Evolutionary conservation across 2,888 invertebrate species (phyloP), one percentile per base, ranked within the genome.

Genomic region (Drosophila aldrichi): DNA sequence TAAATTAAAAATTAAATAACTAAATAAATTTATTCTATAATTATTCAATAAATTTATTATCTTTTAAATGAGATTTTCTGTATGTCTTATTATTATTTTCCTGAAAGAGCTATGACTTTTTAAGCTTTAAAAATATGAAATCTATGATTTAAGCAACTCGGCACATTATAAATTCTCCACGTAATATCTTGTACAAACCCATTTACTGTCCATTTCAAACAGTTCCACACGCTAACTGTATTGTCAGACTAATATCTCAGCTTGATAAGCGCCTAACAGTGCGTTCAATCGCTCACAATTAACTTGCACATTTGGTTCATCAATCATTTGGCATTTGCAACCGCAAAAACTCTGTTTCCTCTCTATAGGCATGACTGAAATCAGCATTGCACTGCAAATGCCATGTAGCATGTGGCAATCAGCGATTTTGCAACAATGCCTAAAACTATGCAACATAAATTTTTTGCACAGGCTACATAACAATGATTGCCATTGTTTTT

Each of bases 401-500:
- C 60, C 69, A 61, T 79, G 52, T 18, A 18, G 51, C 46, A 67
- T 80, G 58, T 61, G 72, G 73, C 77, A 81, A 82, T 82, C 88
- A 81, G 62, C 69, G 81, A 60, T 77, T 60, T 66, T 46, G 57
- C 59, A 63, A 63, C 63, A 74, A 62, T 75, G 56, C 52, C 80
- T 74, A 74, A 83, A 70, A 81, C 82, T 76, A 67, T 84, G 77
- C 77, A 80, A 54, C 79, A 84, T 80, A 69, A 48, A 81, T 77
- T 83, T 83, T 73, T 29, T 8, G 29, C 77, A 75, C 73, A 65
- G 62, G 79, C 85, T 69, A 49, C 79, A 72, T 71, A 86, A 86
- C 89, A 83, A 89, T 81, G 81, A 87, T 79, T 79, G 88, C 74
- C 77, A 77, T 85, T 84, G 88, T 85, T 84, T 65, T 74, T 68